A percentile compares a stretch with the other conserved stretches of the same genome.
Conservation (phyloP, 2,888 invertebrate species). For the Zootermopsis nevadensis region DNA sequence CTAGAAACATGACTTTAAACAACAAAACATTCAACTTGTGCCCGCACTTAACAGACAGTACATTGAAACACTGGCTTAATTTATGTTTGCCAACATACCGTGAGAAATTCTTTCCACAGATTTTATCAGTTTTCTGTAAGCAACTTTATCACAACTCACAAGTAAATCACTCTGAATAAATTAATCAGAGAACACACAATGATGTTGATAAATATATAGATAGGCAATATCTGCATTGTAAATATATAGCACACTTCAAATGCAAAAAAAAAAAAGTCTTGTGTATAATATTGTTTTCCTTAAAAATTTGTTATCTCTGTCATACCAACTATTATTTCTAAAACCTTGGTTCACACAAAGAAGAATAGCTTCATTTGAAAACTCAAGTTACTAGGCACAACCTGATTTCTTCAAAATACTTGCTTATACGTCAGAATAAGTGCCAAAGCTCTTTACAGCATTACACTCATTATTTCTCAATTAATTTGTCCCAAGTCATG, state of each 20-base stretch:
- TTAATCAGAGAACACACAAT: conserved; percentile 43
- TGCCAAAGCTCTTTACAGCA: conserved; percentile 5
- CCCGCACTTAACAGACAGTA: conserved; percentile 6
- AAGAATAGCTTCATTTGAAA: conserved; percentile 23
- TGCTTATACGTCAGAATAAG: not conserved
- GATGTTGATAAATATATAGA: conserved; percentile 32
- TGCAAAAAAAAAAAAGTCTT: not conserved
- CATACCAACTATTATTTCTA: conserved; percentile 27
- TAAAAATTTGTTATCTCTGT: conserved; percentile 27
- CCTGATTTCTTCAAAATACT: conserved; percentile 26
- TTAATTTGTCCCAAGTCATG: conserved; percentile 15
- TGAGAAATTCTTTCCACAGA: conserved; percentile 35
- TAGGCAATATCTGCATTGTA: conserved; percentile 35
- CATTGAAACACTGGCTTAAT: conserved; percentile 37
- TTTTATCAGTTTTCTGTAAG: conserved; percentile 28
- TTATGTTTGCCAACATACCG: conserved; percentile 17
- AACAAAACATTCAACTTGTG: conserved; percentile 41
- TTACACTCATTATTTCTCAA: conserved; percentile 16
- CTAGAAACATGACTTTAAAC: conserved; percentile 32
- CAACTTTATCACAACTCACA: conserved; percentile 39
- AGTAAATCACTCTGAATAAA: conserved; percentile 38
- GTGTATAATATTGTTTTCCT: conserved; percentile 15
- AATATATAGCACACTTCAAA: conserved; percentile 39
- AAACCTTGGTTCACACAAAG: conserved; percentile 23
- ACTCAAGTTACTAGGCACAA: conserved; percentile 41